Evolutionary conservation across 2,888 invertebrate genomes (phyloP), one percentile per base, ranked within the genome.

Genomic region (Drosophila yooni): DNA sequence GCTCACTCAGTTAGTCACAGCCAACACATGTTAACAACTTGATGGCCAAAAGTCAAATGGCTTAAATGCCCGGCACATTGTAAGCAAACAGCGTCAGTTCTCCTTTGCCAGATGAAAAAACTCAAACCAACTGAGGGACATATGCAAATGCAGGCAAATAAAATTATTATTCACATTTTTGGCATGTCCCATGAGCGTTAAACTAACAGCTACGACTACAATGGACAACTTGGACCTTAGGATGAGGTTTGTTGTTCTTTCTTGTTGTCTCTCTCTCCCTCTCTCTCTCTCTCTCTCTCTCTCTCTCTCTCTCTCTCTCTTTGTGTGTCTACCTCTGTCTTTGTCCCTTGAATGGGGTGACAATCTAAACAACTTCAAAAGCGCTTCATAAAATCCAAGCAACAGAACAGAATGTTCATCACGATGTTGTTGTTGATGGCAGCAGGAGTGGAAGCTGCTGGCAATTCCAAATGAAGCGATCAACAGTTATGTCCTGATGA

Each of bases 161-260:
- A 87, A 88, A 88, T 88, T 86, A 88, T 88, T 88, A 88, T 89
- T 89, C 88, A 89, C 84, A 89, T 89, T 88, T 89, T 81, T 83
- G 79, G 78, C 81, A 81, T 83, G 82, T 83, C 89, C 86, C 87
- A 83, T 79, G 86, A 88, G 86, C 89, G 89, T 89, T 89, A 89
- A 85, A 89, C 88, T 84, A 85, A 89, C 85, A 85, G 89, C 88
- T 73, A 64, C 46, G 68, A 81, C 66, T 68, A 77, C 81, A 81
- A 81, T 81, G 87, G 66, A 76, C 84, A 79, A 74, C 84, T 81
- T 72, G 83, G 79, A 76, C 70, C 74, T 70, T 57, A 64, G 38
- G 66, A 66, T 79, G 51, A 51, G 59, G 53, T 33, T 54, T 31
- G 60, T 51, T 70, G 54, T 46, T 54, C 40, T 27, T 68, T n/a